These are phyloP conservation scores for Petrolisthes manimaculis DNA, from an alignment of 2,888 invertebrate genomes.

Conservation along the genomic window DNA sequence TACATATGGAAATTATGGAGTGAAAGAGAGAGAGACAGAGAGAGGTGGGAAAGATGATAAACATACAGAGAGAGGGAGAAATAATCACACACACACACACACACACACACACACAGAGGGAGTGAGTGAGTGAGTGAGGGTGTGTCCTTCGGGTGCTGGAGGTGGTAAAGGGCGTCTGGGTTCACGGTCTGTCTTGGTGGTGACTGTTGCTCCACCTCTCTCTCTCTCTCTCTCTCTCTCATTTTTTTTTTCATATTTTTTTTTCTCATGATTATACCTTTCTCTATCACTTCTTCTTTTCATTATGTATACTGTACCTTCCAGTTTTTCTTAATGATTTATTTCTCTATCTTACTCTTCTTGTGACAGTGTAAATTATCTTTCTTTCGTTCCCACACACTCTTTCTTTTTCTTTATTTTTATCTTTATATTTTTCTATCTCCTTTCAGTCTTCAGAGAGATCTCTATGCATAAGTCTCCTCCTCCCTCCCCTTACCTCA, in stretches of 20 bases:
- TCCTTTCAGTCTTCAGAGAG: constrained; percentile 3
- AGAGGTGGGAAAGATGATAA: too few relatives aligned
- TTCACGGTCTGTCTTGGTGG: constrained; percentile 32
- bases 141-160: constrained; percentile 7
- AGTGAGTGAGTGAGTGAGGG: constrained; percentile 4
- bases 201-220: constrained; percentile 21
- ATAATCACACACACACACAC: too few relatives aligned
- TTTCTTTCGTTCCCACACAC: not conserved
- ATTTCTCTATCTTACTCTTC: too few relatives aligned
- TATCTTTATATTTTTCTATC: not conserved
- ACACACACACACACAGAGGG: not conserved
- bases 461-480: too few relatives aligned
- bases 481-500: not conserved
- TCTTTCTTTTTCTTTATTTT: not conserved
- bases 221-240: constrained; percentile 34
- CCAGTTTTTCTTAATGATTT: too few relatives aligned
- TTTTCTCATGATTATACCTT: not conserved
- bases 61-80: too few relatives aligned
- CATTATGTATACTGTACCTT: too few relatives aligned
- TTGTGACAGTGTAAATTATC: not conserved
- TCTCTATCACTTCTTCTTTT: constrained; percentile 12
- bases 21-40: not conserved
- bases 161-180: constrained; percentile 33
- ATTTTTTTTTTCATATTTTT: too few relatives aligned
- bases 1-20: not conserved